Evolutionary conservation across 2,888 invertebrate genomes (phyloP), one percentile per base, ranked within the genome.

Genomic region (Spodoptera picta): DNA sequence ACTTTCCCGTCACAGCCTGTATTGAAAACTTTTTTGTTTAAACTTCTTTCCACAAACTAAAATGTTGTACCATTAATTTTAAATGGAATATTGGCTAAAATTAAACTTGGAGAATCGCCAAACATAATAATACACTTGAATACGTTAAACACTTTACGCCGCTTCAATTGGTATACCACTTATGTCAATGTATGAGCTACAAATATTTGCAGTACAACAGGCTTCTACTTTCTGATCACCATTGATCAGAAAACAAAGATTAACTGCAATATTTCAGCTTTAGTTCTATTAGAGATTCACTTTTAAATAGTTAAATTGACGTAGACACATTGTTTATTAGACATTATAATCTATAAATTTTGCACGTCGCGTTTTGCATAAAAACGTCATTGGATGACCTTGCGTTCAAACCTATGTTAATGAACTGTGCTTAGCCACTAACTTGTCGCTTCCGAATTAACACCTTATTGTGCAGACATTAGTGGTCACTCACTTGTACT

Each of bases 381-480:
- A 75, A 67, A 70, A 68, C 63, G 58, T 56, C 54, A 61, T 70
- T 50, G 62, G 67, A 67, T 83, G 87, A 82, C 89, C 89, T 89
- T 88, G 89, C 73, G 47, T 74, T 72, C 69, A 79, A 73, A 68
- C 73, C 73, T 75, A 79, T 86, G 87, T 84, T 87, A 89, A 88
- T 87, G 88, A 88, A 87, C 85, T 75, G 77, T 76, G 70, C 76
- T 78, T 76, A 71, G 75, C 75, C 73, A 68, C 68, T 72, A 75
- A 79, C 77, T 70, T 76, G 71, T 73, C 63, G 80, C 83, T 81
- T 80, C 81, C 80, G 81, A 88, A 88, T 89, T 88, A 87, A 75
- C 84, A 83, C 85, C 81, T 86, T 85, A 83, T 80, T 82, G 79
- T 81, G 64, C 73, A 77, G 67, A 65, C 62, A 67, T 73, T 78